phyloP scores from a whole-genome alignment of 1,140 invertebrate genomes.

The Elysia chlorotica region DNA sequence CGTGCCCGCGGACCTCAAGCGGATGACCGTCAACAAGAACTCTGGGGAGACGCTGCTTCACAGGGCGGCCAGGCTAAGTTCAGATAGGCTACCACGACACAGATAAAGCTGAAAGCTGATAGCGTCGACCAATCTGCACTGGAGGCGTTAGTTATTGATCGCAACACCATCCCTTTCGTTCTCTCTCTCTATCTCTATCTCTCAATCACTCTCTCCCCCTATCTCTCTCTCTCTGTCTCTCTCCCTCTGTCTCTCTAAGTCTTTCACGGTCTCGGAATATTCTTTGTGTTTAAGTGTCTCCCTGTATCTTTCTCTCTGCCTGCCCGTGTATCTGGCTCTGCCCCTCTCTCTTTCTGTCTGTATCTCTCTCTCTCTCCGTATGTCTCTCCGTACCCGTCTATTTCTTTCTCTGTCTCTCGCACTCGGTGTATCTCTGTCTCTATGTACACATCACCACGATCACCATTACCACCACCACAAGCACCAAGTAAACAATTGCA shows the following conservation, averaged over 20 bases:
- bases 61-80: slow-evolving; percentile 83
- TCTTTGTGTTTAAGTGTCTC: too few species aligned
- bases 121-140: background rate
- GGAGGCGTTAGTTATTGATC: background rate
- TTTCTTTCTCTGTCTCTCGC: background rate
- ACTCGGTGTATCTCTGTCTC: too few species aligned
- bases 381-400: background rate
- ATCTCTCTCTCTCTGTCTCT: background rate
- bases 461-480: too few species aligned
- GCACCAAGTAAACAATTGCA: too few species aligned
- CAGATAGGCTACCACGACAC: slow-evolving; percentile 63
- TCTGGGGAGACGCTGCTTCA: slow-evolving; percentile 90
- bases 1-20: slow-evolving; percentile 74
- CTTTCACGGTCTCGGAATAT: too few species aligned
- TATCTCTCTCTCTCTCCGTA: background rate
- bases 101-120: background rate
- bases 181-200: background rate
- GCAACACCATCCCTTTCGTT: background rate
- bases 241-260: background rate
- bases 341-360: background rate
- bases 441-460: too few species aligned
- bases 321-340: background rate
- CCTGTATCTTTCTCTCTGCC: background rate
- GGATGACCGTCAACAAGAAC: slow-evolving; percentile 90
- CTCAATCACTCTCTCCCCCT: background rate